Conservation (phyloP, 2,797 vertebrate genomes). For the Zalophus californianus region DNA sequence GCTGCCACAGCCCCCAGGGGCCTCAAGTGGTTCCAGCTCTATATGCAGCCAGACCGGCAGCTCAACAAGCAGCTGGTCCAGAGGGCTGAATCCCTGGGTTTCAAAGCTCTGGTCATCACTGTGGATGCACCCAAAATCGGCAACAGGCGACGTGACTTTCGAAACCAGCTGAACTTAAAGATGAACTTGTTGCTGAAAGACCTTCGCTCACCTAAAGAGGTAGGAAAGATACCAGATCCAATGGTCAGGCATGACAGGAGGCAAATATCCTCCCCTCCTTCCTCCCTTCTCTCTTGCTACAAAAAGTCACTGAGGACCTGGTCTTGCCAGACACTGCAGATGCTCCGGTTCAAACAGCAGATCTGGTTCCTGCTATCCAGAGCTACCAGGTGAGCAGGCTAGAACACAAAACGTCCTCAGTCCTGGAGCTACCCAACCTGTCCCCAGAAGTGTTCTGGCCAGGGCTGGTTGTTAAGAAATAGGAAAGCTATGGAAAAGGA, state of each 20-base stretch:
- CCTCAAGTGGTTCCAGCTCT: slow-evolving; percentile 97
- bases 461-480: neutral
- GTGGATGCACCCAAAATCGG: slow-evolving; percentile 92
- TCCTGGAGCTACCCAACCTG: neutral
- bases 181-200: slow-evolving; percentile 93
- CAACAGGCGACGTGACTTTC: slow-evolving; percentile 93
- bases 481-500: neutral
- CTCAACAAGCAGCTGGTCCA: slow-evolving; percentile 92
- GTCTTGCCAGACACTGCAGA: neutral
- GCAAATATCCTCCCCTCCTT: neutral
- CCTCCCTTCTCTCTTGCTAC: neutral
- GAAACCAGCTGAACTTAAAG: slow-evolving; percentile 93
- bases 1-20: slow-evolving; percentile 89
- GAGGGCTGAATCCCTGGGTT: slow-evolving; percentile 91
- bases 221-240: slow-evolving; percentile 79
- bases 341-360: neutral
- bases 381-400: neutral
- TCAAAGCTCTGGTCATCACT: slow-evolving; percentile 95
- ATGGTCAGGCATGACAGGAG: fast-evolving
- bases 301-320: neutral
- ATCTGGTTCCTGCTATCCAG: neutral
- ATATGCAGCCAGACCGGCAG: slow-evolving; percentile 92
- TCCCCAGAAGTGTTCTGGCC: neutral
- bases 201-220: slow-evolving; percentile 92
- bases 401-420: neutral